Percentiles rank a stretch among this genome's conserved stretches.
These are phyloP conservation scores for Laothoe populi DNA, from an alignment of 2,888 invertebrate genomes.

Conservation along the genomic window DNA sequence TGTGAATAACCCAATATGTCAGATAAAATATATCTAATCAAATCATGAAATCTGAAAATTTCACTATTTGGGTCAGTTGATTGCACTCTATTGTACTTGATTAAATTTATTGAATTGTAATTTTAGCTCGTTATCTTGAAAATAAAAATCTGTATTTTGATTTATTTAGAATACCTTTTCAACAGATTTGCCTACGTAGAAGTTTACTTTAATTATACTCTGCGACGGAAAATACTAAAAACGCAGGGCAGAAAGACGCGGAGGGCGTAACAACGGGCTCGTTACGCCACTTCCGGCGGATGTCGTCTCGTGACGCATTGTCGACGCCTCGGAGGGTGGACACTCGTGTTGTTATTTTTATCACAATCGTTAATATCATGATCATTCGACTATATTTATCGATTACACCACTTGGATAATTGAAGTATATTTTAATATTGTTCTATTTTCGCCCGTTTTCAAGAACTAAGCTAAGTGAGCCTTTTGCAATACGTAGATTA, in stretches of 20 bases:
- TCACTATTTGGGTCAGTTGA: too few relatives aligned
- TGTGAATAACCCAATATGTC: too few relatives aligned
- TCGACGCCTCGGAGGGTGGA: conserved; percentile 74
- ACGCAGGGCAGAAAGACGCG: conserved; percentile 40
- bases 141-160: neutral
- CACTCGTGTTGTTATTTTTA: conserved; percentile 72
- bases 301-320: conserved; percentile 80
- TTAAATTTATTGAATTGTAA: too few relatives aligned
- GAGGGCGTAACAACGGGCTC: conserved; percentile 77
- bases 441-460: too few relatives aligned
- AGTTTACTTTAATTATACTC: conserved; percentile 8
- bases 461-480: too few relatives aligned
- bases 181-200: neutral
- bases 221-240: conserved; percentile 43
- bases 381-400: conserved; percentile 30
- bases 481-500: too few relatives aligned
- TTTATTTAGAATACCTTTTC: neutral
- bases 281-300: conserved; percentile 82
- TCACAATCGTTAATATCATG: conserved; percentile 68
- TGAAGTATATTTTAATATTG: neutral
- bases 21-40: too few relatives aligned
- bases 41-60: too few relatives aligned
- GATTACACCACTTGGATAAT: neutral
- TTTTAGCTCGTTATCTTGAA: too few relatives aligned
- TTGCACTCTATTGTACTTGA: too few relatives aligned